Evolutionary conservation across 2,888 invertebrate genomes (phyloP), one percentile per base, ranked within the genome.

Genomic region (Muschampia plurimacula): DNA sequence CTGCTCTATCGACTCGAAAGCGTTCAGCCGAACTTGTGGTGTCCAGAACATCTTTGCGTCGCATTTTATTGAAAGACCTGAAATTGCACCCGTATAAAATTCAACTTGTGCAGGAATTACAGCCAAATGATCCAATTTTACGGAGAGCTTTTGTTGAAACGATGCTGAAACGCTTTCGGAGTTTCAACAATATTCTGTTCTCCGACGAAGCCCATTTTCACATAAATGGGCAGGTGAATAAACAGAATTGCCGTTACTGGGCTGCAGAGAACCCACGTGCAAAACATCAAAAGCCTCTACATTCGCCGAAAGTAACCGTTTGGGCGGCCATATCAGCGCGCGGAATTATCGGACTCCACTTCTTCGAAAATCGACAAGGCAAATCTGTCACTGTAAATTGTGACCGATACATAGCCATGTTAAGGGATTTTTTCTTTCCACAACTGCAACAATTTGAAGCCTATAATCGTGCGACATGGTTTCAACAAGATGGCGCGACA

Each of bases 341-440:
- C 55, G 77, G 75, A 73, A 77, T 78, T 22, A 75, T 78, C 46
- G 76, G 76, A 41, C 76, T 76, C 36, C 72, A 67, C 62, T 77
- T 74, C 62, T 77, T 74, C 63, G 73, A 76, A 70, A 69, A 77
- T 70, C 32, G 68, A 39, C 52, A 44, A 72, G 77, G 75, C 3
- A 66, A 72, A 10, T 7, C 49, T 9, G 32, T 49, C n/a, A 65
- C 65, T 32, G 65, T 65, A 32, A 65, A 65, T 49, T n/a, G 32
- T 46, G 72, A 74, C 28, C 74, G 72, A 32, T 73, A 78, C 55
- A 71, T 55, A 55, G 71, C 52, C n/a, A 78, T 78, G 75, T 57
- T 77, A 66, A 62, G 72, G 2, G 65, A 68, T 36, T 77, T 74
- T 72, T 75, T 75, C 49, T 32, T 65, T 65, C 65, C 64, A n/a